Conservation (phyloP, 2,113 vertebrate genomes). For the western clawed frog (Xenopus tropicalis) region UCB_Xtro_10.0 CM004449.2:79402001-79402500, state of each 20-base stretch:
- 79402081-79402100: too few species aligned
- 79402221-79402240: slow-evolving; percentile 18
- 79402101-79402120: too few species aligned
- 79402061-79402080: too few species aligned
- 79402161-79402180: slow-evolving; percentile 1
- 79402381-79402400: not conserved
- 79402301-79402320: not conserved
- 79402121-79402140: too few species aligned
- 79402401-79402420: not conserved
- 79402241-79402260: not conserved
- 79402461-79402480: not conserved
- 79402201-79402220: slow-evolving; percentile 9
- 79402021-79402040: too few species aligned
- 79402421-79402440: not conserved
- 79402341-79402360: not conserved
- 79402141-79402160: not conserved
- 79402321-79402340: not conserved
- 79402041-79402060: too few species aligned
- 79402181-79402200: not conserved
- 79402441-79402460: not conserved
- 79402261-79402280: not conserved
- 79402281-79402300: not conserved
- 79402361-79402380: not conserved
- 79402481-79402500: not conserved
- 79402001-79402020: too few species aligned